Percentiles rank a stretch among this genome's conserved stretches.
phyloP scores from a whole-genome alignment of 2,797 vertebrate genomes.

The Masticophis lateralis region DNA sequence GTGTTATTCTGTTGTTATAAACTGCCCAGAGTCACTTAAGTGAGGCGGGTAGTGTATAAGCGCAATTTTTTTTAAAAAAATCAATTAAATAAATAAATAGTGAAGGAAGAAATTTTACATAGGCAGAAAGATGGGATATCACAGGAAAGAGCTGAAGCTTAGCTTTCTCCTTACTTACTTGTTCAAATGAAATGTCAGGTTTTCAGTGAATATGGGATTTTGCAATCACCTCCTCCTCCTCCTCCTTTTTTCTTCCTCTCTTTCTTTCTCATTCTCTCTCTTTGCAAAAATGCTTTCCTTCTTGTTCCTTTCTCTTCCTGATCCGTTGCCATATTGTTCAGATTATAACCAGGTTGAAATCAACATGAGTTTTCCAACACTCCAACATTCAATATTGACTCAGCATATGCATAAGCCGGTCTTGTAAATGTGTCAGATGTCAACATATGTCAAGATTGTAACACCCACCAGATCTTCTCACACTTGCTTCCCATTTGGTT shows the following conservation, averaged over 20 bases:
- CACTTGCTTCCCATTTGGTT: not conserved
- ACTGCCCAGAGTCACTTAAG: not conserved
- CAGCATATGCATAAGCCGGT: conserved; percentile 22
- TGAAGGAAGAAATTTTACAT: not conserved
- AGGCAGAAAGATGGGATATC: not conserved
- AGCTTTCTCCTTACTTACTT: not conserved
- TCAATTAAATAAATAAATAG: not conserved
- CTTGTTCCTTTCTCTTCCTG: not conserved
- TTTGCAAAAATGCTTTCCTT: not conserved
- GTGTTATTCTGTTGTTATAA: not conserved
- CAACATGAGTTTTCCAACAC: not conserved
- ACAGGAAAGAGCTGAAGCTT: not conserved
- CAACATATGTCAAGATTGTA: conserved; percentile 23
- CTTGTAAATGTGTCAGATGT: conserved; percentile 20
- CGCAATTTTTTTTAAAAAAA: not conserved
- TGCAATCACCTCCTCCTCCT: no score
- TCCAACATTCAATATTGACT: conserved; percentile 15
- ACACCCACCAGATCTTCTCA: conserved; percentile 8
- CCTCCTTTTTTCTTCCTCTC: not conserved
- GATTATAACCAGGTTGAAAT: not conserved
- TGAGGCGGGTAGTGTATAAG: not conserved
- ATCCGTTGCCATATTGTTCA: not conserved
- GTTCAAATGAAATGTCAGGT: not conserved
- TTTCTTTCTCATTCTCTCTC: not conserved
- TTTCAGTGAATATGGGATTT: not conserved